These are phyloP conservation scores for Takifugu ocellatus DNA, from an alignment of 2,797 vertebrate species.

Conservation along the genomic window DNA sequence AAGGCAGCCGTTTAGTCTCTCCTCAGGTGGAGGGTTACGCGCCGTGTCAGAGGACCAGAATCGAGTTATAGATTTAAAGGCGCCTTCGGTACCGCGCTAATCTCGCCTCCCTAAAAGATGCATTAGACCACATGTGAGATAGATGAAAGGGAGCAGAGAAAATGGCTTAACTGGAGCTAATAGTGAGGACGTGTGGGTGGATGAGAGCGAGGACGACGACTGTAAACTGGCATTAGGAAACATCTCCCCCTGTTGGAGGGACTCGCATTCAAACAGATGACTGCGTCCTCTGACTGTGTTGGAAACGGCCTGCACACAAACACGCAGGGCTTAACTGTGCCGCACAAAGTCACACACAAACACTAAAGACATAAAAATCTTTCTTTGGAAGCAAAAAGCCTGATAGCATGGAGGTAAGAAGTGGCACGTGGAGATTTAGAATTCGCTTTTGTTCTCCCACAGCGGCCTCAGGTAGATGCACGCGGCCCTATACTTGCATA, in stretches of 20 bases:
- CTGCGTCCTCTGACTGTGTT: constrained; percentile 51
- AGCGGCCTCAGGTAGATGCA: neutral
- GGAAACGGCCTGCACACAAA: constrained; percentile 20
- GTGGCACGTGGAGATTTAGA: no score
- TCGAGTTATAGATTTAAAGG: constrained; percentile 45
- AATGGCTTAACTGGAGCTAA: constrained; percentile 68
- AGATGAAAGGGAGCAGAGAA: constrained; percentile 65
- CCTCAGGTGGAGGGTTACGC: constrained; percentile 26
- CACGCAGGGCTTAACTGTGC: neutral
- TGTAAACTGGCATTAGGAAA: constrained; percentile 70
- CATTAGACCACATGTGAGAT: constrained; percentile 45
- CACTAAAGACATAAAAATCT: neutral
- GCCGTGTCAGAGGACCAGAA: constrained; percentile 23
- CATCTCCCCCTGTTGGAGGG: constrained; percentile 78
- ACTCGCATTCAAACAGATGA: constrained; percentile 38
- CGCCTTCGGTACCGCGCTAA: constrained; percentile 19
- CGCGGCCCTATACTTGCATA: constrained; percentile 9
- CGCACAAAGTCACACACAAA: neutral
- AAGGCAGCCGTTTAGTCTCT: constrained; percentile 44
- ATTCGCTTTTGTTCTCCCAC: no score
- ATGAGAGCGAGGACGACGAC: constrained; percentile 45
- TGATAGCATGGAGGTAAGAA: no score
- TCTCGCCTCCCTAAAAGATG: constrained; percentile 40
- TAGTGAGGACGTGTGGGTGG: constrained; percentile 62
- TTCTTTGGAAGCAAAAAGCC: no score